Base-by-base conservation (phyloP, 2,797 vertebrate genomes). In the Gallinago nigripennis region DNA sequence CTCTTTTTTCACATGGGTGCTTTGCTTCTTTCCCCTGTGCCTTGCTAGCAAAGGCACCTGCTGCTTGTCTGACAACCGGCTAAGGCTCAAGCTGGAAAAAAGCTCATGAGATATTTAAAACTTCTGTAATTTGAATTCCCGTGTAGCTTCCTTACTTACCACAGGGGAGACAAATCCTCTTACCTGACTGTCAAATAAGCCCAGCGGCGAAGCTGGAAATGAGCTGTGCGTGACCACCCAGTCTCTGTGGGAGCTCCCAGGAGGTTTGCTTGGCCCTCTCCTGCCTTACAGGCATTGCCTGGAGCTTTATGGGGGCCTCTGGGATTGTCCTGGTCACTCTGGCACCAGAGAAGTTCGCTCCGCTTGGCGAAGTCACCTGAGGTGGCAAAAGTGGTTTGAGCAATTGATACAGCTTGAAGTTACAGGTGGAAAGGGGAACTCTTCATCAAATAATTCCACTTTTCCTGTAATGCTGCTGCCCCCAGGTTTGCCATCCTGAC, bases 191-290 rank as follows among this genome's bases (percentile, higher is more conserved):
- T 46, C 39, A 48, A 63, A 69, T 39, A 70, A 82, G 28, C 27
- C 54, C 43, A 28, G 86, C 0, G 2, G 58, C 11, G 24, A 78
- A 80, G 60, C 70, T 92, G 78, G 64, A 57, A 66, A 31, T 0
- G 8, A 89, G 39, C 43, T 56, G 27, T 58, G 25, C 0, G 1
- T 51, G 66, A 33, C 31, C 0, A 0, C 18, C 25, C 1, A 7
- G 41, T 78, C 61, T 54, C 76, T 0, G 1, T 0, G 3, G 73
- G 11, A 48, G 27, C 56, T 79, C 25, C 6, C 0, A 4, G 21
- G 27, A 39, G 23, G 46, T 48, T 48, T 12, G 3, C 2, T 39
- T 48, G 80, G 41, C 4, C 43, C 31, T 68, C 21, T 37, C 37
- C 61, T 81, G 50, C 31, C 31, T 30, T 45, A 35, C 6, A 39